Evolutionary conservation across 1,140 invertebrate species (phyloP).

Genomic region (Paraescarpia echinospica): DNA sequence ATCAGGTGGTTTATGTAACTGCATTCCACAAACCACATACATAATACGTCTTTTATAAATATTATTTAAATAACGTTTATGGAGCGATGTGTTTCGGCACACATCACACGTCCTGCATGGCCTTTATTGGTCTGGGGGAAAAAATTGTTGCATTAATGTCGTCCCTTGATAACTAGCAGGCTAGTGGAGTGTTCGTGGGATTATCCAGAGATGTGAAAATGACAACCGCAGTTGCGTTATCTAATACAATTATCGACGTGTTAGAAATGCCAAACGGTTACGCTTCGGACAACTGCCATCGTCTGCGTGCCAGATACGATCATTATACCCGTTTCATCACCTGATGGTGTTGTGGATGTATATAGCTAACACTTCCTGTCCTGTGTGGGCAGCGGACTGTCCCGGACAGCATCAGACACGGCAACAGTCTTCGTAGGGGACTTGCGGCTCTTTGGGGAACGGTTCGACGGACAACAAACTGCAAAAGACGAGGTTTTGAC

Average conservation of each 20-base stretch:
- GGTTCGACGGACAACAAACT: not conserved
- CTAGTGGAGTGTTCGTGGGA: not conserved
- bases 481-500: no score
- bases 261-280: not conserved
- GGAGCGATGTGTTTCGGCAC: not conserved
- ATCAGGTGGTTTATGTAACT: no score
- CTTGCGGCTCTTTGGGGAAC: not conserved
- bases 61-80: not conserved
- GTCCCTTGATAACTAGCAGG: no score
- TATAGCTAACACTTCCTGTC: not conserved
- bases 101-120: not conserved
- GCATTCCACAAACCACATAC: not conserved
- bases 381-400: not conserved
- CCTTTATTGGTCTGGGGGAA: not conserved
- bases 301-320: not conserved
- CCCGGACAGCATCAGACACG: not conserved
- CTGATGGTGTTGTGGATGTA: not conserved
- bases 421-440: not conserved
- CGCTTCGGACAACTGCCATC: not conserved
- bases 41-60: no score
- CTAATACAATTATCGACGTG: not conserved
- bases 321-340: not conserved
- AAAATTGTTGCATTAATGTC: not conserved
- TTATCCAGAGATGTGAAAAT: constrained; percentile 1
- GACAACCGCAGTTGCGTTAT: not conserved